phyloP scores from a whole-genome alignment of 2,113 vertebrate genomes.

The Diadophis punctatus region DNA sequence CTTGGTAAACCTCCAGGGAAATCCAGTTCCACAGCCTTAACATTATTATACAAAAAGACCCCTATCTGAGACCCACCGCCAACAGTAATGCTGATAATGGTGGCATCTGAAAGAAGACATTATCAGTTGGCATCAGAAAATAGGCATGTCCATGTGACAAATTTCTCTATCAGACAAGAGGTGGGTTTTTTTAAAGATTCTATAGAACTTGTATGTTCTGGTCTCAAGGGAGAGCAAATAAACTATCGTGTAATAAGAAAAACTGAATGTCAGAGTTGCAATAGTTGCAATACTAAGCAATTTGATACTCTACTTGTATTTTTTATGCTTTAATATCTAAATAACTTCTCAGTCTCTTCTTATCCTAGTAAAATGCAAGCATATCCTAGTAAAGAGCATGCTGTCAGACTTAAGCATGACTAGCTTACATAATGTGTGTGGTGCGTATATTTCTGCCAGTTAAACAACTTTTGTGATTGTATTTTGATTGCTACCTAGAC shows the following conservation, averaged over 20 bases:
- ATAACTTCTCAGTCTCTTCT: background rate
- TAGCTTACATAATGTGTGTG: background rate
- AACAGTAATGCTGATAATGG: background rate
- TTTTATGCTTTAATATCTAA: background rate
- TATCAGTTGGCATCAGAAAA: background rate
- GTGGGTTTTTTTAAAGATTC: background rate
- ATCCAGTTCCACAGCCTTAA: background rate
- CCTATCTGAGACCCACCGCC: background rate
- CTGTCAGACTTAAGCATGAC: background rate
- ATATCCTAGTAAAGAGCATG: background rate
- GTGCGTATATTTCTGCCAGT: background rate
- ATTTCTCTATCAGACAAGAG: background rate
- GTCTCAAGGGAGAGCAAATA: background rate
- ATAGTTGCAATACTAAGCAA: background rate
- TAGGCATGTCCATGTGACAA: too few relatives aligned
- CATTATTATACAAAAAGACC: background rate
- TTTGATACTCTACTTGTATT: background rate
- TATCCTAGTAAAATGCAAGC: background rate
- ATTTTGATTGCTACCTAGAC: background rate
- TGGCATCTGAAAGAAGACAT: background rate
- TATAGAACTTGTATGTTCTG: background rate
- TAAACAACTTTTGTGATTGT: background rate
- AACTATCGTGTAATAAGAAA: background rate
- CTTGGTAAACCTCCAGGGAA: background rate
- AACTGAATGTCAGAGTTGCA: too few relatives aligned